These are phyloP conservation scores for Eupithecia exiguata DNA, from an alignment of 2,888 invertebrate genomes.

Conservation along the genomic window DNA sequence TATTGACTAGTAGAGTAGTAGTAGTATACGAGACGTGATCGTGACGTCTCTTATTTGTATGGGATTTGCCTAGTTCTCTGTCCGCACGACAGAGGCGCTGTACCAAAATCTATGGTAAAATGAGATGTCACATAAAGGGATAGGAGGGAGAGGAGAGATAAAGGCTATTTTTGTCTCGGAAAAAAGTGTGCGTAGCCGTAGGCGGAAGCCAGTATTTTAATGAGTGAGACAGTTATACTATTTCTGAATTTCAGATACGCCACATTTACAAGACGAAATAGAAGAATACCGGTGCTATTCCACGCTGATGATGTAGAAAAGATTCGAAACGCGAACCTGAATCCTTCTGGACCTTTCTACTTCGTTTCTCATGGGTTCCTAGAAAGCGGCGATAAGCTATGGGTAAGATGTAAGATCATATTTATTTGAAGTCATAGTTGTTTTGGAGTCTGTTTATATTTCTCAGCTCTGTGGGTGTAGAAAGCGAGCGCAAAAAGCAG, in stretches of 20 bases:
- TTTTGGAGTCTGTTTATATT: background rate
- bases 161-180: background rate
- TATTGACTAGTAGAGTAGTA: no score
- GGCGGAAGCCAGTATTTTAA: background rate
- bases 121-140: no score
- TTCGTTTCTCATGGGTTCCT: conserved; percentile 94
- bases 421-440: background rate
- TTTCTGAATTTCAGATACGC: conserved; percentile 74
- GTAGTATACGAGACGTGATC: no score
- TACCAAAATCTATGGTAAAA: no score
- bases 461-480: background rate
- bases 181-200: background rate
- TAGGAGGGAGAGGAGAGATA: no score
- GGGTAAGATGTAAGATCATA: conserved; percentile 83
- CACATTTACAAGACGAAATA: conserved; percentile 81
- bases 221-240: background rate
- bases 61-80: no score
- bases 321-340: conserved; percentile 85
- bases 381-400: conserved; percentile 91
- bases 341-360: conserved; percentile 86
- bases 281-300: conserved; percentile 85
- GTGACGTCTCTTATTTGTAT: no score
- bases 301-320: conserved; percentile 87
- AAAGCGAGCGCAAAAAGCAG: background rate
- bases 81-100: no score